These are phyloP conservation scores for Drosophila obscura DNA, from an alignment of 1,140 invertebrate genomes.

Conservation along the genomic window DNA sequence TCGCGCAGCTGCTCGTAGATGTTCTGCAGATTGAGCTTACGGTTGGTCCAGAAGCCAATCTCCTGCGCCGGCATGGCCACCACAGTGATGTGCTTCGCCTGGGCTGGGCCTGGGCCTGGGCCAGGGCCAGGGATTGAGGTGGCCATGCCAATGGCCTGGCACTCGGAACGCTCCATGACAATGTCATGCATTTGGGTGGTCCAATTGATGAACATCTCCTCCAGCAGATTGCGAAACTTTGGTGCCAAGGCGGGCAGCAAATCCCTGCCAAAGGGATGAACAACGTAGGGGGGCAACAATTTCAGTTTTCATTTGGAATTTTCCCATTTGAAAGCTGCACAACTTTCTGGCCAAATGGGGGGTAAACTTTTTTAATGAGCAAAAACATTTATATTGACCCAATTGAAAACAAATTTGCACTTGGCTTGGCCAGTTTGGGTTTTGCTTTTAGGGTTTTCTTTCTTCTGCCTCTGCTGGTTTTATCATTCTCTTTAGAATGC, in stretches of 20 bases:
- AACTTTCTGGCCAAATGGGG: conserved; percentile 24
- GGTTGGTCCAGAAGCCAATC: conserved; percentile 88
- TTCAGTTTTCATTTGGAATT: conserved; percentile 10
- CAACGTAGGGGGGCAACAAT: background rate
- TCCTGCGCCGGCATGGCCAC: conserved; percentile 89
- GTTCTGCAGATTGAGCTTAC: conserved; percentile 90
- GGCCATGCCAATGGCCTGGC: conserved; percentile 20
- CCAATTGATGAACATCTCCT: conserved; percentile 92
- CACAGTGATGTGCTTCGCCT: conserved; percentile 45
- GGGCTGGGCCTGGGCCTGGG: conserved; percentile 23
- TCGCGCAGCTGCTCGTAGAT: conserved; percentile 93
- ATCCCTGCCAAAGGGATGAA: conserved; percentile 35
- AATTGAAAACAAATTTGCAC: conserved; percentile 36
- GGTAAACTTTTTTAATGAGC: conserved; percentile 25
- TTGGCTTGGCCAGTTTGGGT: background rate
- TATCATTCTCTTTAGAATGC: conserved; percentile 22
- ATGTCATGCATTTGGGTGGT: conserved; percentile 89
- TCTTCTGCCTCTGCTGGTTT: background rate
- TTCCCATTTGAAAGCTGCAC: conserved; percentile 4
- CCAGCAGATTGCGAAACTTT: conserved; percentile 88
- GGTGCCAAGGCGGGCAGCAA: conserved; percentile 85
- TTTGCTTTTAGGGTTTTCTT: too few relatives aligned
- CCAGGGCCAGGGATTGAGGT: background rate
- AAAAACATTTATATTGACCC: conserved; percentile 36
- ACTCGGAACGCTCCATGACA: conserved; percentile 67